Evolutionary conservation across 2,113 vertebrate species (phyloP), one percentile per base, ranked within the genome.

Genomic region (Tachysurus fulvidraco): DNA sequence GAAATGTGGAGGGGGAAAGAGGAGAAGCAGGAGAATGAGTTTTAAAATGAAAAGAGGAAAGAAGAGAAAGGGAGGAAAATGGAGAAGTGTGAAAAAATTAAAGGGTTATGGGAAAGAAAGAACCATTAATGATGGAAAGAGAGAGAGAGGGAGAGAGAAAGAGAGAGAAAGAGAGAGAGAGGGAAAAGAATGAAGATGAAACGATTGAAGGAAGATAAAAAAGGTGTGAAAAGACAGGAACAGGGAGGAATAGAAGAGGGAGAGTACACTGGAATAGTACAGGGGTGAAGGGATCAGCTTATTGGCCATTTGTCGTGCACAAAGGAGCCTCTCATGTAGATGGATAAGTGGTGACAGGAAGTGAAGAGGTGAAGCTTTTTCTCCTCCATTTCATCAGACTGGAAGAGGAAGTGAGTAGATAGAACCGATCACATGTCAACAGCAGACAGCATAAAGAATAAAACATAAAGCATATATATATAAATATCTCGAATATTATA

Each of bases 311-410:
- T 73, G 57, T 28, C 74, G 64, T 76, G 90, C 89, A 65, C 83
- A 65, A 69, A 80, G 83, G 76, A n/a, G 41, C 21, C 44, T 73
- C 57, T 69, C 41, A 62, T 69, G 25, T 59, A 36, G 57, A 85
- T 30, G 59, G 59, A 85, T 74, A 78, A 85, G 44, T 6, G 46
- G 36, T 89, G 88, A 91, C 91, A 76, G 88, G 1, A 88, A 91
- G 83, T 85, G 89, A 82, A 67, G 76, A 14, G 84, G 25, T 84
- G 73, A 55, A 44, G 44, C 76, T 23, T 60, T 79, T 81, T 73
- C 30, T 50, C 41, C 62, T 82, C 69, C 44, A 1, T 83, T 57
- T 83, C 69, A 50, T 74, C 54, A 50, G 62, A 74, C 55, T 16
- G 52, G 23, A 54, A 60, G 79, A 82, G 80, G 23, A 73, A 30